These are phyloP conservation scores for Colostygia pectinataria DNA, from an alignment of 2,888 invertebrate genomes.

Conservation along the genomic window DNA sequence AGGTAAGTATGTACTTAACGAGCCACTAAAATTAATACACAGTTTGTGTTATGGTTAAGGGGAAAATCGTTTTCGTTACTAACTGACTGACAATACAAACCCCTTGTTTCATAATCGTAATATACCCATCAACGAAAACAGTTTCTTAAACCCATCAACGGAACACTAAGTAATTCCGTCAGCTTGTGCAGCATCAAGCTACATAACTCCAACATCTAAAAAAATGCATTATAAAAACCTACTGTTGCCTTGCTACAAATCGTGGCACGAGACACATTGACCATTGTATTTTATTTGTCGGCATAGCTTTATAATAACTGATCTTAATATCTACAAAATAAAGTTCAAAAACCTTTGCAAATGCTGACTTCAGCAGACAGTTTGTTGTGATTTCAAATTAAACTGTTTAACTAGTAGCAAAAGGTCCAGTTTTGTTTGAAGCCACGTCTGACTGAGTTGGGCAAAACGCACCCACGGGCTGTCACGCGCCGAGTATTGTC, in stretches of 20 bases:
- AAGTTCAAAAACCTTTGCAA: constrained; percentile 28
- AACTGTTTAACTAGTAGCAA: background rate
- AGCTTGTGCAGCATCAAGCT: constrained; percentile 54
- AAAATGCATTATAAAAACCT: constrained; percentile 52
- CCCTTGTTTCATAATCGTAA: too few relatives aligned
- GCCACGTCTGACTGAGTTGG: constrained; percentile 31
- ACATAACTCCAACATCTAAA: constrained; percentile 60
- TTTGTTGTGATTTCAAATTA: background rate
- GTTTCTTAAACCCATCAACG: constrained; percentile 12
- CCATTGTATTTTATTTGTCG: constrained; percentile 67
- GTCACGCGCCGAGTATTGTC: constrained; percentile 72
- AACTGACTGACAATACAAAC: too few relatives aligned
- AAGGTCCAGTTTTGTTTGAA: constrained; percentile 4
- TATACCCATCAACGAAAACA: background rate
- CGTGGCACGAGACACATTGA: constrained; percentile 78
- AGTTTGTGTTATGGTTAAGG: too few relatives aligned
- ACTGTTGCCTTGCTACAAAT: constrained; percentile 54
- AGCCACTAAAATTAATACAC: too few relatives aligned
- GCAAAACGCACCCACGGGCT: constrained; percentile 72
- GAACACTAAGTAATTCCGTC: constrained; percentile 38
- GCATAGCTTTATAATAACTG: constrained; percentile 20
- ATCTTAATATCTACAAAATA: constrained; percentile 29
- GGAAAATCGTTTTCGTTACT: too few relatives aligned
- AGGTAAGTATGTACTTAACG: too few relatives aligned
- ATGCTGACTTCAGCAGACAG: background rate